These are phyloP conservation scores for Poecilia latipinna DNA, from an alignment of 2,113 vertebrate species.

Conservation along the genomic window DNA sequence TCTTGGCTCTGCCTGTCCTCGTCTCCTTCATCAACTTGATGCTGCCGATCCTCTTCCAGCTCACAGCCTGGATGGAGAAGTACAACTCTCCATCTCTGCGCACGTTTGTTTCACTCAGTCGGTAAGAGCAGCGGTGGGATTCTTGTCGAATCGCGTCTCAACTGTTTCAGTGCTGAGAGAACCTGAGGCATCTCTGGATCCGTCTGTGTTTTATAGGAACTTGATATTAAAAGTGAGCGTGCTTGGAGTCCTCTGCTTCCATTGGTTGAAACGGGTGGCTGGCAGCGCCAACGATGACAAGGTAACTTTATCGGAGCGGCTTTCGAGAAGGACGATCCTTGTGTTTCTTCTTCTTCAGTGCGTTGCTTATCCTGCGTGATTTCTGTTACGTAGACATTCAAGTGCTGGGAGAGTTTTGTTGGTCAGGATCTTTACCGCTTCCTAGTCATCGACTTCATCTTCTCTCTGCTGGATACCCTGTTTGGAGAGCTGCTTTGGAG, in stretches of 20 bases:
- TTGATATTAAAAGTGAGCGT: conserved; percentile 85
- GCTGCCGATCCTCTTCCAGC: conserved; percentile 85
- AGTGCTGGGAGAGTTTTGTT: conserved; percentile 97
- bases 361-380: not conserved
- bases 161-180: not conserved
- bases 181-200: not conserved
- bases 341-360: not conserved
- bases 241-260: conserved; percentile 87
- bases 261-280: conserved; percentile 85
- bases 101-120: conserved; percentile 85
- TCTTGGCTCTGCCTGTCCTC: conserved; percentile 84
- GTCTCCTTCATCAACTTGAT: conserved; percentile 86
- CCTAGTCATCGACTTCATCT: conserved; percentile 89
- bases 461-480: conserved; percentile 85
- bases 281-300: not conserved
- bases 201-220: conserved; percentile 79
- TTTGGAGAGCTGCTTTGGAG: conserved; percentile 91
- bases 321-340: not conserved
- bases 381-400: conserved; percentile 13
- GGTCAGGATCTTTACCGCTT: conserved; percentile 96
- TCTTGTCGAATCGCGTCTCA: too few species aligned
- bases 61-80: conserved; percentile 85
- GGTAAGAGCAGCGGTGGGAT: conserved; percentile 70
- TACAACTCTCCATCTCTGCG: conserved; percentile 82
- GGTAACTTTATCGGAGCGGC: conserved; percentile 47